Conservation (phyloP, 2,113 vertebrate genomes). For the Erinaceus europaeus region DNA sequence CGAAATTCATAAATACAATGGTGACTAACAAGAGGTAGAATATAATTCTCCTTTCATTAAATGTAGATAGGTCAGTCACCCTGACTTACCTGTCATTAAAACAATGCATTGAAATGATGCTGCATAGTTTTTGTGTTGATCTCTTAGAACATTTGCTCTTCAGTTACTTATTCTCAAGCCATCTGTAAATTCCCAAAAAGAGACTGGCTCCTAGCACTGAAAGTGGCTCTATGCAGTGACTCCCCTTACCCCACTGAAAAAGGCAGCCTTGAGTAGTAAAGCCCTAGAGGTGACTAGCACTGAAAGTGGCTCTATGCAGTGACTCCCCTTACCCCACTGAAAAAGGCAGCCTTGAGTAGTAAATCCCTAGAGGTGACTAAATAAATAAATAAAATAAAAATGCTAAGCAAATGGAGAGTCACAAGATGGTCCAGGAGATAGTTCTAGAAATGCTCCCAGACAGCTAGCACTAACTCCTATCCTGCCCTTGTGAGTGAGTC, state of each 20-base stretch:
- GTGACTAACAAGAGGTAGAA: background rate
- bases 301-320: too few relatives aligned
- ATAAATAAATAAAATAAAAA: background rate
- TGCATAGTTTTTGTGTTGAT: background rate
- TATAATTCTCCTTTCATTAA: slow-evolving; percentile 28
- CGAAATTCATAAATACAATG: too few relatives aligned
- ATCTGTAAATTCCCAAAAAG: too few relatives aligned
- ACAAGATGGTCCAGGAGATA: background rate
- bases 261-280: too few relatives aligned
- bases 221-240: too few relatives aligned
- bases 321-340: too few relatives aligned
- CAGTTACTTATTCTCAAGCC: background rate
- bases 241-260: too few relatives aligned
- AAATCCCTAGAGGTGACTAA: too few relatives aligned
- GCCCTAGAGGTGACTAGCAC: too few relatives aligned
- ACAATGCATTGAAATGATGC: background rate
- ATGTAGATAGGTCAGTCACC: background rate
- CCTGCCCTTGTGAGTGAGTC: background rate
- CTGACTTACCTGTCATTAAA: background rate
- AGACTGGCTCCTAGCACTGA: too few relatives aligned
- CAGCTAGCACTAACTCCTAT: background rate
- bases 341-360: too few relatives aligned
- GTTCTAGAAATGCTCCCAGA: background rate
- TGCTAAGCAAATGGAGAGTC: background rate
- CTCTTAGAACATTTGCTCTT: background rate